These are phyloP conservation scores for Jacana jacana DNA, from an alignment of 2,113 vertebrate species.

Conservation along the genomic window DNA sequence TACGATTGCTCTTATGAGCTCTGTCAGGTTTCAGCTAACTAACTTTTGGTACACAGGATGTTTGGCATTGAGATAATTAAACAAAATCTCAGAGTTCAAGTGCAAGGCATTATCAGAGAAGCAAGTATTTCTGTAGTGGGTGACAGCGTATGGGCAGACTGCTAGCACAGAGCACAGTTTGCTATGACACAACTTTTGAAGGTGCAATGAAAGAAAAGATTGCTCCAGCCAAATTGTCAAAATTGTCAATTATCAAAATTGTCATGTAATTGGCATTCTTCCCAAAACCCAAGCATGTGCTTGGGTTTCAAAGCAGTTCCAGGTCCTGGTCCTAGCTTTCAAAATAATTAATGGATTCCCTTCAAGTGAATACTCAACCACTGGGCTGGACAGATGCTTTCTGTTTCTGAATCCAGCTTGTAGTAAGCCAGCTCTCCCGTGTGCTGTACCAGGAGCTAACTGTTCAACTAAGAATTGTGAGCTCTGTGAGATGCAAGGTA, in stretches of 20 bases:
- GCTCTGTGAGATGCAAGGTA: neutral
- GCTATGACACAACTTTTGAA: rapidly evolving
- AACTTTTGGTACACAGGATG: neutral
- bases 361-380: neutral
- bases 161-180: neutral
- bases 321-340: neutral
- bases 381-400: neutral
- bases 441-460: neutral
- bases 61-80: neutral
- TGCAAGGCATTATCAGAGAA: neutral
- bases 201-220: neutral
- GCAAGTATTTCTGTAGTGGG: neutral
- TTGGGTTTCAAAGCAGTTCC: neutral
- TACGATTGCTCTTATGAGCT: neutral
- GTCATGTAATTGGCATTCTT: no score
- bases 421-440: neutral
- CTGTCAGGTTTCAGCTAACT: neutral
- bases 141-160: neutral
- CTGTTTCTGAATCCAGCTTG: neutral
- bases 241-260: no score
- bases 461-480: neutral
- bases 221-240: neutral
- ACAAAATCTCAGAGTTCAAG: neutral
- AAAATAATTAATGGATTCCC: neutral
- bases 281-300: no score